Evolutionary conservation across 2,113 vertebrate species (phyloP).

Genomic region (Pedionomus torquatus): DNA sequence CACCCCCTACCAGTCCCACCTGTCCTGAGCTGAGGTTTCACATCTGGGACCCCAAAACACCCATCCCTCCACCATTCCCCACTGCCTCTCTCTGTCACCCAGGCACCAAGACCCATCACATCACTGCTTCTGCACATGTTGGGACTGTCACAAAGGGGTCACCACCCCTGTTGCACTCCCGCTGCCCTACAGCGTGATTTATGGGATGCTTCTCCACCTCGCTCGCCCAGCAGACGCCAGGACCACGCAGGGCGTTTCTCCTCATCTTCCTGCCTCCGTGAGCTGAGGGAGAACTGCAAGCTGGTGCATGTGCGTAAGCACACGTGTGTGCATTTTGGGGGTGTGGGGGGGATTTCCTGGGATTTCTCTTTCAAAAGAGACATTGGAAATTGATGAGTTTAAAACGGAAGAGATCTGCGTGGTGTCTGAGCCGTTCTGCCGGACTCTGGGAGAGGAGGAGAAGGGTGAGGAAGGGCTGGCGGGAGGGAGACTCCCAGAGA

Average conservation of each 20-base stretch:
- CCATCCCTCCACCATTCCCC: not conserved
- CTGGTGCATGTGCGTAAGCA: not conserved
- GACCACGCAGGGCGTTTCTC: not conserved
- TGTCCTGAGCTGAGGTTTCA: rapidly evolving
- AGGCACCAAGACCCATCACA: not conserved
- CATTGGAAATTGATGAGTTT: not conserved
- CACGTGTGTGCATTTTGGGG: not conserved
- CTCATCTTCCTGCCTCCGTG: not conserved
- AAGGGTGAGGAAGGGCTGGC: not conserved
- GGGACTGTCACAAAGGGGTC: not conserved
- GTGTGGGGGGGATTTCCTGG: not conserved
- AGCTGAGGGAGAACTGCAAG: not conserved
- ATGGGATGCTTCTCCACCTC: not conserved
- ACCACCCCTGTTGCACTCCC: rapidly evolving
- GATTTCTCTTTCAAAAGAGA: not conserved
- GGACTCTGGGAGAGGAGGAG: not conserved
- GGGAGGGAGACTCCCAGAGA: not conserved
- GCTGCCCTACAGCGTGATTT: not conserved
- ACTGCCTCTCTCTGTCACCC: not conserved
- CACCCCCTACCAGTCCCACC: not conserved
- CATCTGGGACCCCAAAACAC: not conserved
- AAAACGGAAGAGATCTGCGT: not conserved
- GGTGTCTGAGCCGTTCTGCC: not conserved
- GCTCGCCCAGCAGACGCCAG: not conserved
- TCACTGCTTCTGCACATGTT: not conserved